Evolutionary conservation across 2,113 vertebrate genomes (phyloP), one percentile per base, ranked within the genome.

Genomic region (Forbesichthys papilliferus): DNA sequence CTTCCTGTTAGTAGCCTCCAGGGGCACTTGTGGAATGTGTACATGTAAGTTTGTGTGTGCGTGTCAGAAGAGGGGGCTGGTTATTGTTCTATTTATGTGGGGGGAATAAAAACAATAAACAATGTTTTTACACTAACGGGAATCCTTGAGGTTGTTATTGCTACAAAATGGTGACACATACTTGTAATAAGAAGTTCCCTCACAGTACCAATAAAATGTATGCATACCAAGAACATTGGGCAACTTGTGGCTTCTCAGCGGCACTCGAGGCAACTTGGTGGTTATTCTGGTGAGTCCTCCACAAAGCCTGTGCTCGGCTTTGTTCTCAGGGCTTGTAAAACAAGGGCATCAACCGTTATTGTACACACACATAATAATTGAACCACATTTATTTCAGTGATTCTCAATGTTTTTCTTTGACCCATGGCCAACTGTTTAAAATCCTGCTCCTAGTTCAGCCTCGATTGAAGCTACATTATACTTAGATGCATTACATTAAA

Each of bases 151-250:
- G 52, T 53, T 13, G 52, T 53, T 53, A n/a, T 42, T 42, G 52
- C 58, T 14, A 33, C 20, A 59, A 58, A 57, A 57, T 12, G 10
- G 18, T 36, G 33, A 36, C n/a, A 33, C 2, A 14, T 36, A 7
- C 6, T 36, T 42, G 11, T 13, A 60, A 14, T 11, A 53, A n/a
- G 7, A 53, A 53, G 52, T 53, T 27, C 27, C 27, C 2, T 27
- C 27, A 27, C 27, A 53, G 14, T 5, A 11, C 14, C 10, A 52
- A 52, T 36, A 11, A n/a, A 59, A 12, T 20, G n/a, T 48, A 11
- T 20, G 11, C 93, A 90, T 92, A 96, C 95, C 95, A 59, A 94
- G 90, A 52, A 96, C 93, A 86, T 96, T 96, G 76, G 95, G 95
- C 58, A 96, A 79, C 79, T 96, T 96, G 84, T 96, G 95, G 64